Base-by-base conservation (phyloP, 2,797 vertebrate genomes). In the Rhinophrynus dorsalis region DNA sequence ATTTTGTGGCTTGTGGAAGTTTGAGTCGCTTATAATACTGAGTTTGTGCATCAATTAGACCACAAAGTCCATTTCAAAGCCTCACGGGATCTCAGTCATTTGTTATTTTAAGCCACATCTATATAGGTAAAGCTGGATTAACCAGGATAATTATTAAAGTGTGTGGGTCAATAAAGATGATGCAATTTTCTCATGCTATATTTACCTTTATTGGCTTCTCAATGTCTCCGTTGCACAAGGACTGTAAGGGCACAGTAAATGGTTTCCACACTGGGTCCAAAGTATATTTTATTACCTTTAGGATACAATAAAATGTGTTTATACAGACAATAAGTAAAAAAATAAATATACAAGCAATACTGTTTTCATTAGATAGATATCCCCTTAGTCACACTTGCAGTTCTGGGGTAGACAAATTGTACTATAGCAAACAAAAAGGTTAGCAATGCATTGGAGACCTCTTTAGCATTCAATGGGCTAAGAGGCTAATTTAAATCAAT, bases 271-370 rank as follows among this genome's bases (percentile, higher is more conserved):
- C 79, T 0, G 96, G 97, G 79, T 99, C 97, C 87, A 99, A 83
- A 0, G 97, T 98, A 84, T 97, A 97, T 80, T 98, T 99, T 82
- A 99, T 96, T 67, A 99, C 96, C 96, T 99, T 21, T 20, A 18
- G 17, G 13, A 29, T n/a, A 29, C 17, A 52, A 29, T 6, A 27
- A 52, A 44, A 42, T 18, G 15, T 35, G n/a, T n/a, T n/a, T n/a
- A n/a, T n/a, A n/a, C n/a, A n/a, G n/a, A n/a, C n/a, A n/a, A n/a
- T n/a, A n/a, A n/a, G n/a, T n/a, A n/a, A n/a, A n/a, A n/a, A n/a
- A n/a, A n/a, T n/a, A n/a, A n/a, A n/a, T n/a, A n/a, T n/a, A n/a
- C n/a, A n/a, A n/a, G n/a, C n/a, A n/a, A n/a, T n/a, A n/a, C n/a
- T n/a, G n/a, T n/a, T n/a, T n/a, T n/a, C n/a, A n/a, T n/a, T n/a